Evolutionary conservation across 2,797 vertebrate genomes (phyloP).

Genomic region (Eupleurogrammus muticus): DNA sequence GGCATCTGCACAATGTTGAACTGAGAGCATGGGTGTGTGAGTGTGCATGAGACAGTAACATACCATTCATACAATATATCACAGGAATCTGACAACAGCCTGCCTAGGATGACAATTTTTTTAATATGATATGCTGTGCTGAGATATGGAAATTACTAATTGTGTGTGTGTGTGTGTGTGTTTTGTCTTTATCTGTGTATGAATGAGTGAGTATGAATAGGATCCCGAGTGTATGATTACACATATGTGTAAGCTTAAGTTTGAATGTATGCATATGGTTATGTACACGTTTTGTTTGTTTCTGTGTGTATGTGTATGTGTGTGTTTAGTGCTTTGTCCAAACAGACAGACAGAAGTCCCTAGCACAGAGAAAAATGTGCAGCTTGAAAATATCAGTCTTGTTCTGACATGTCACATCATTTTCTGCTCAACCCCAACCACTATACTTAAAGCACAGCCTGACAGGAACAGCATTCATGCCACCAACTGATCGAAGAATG

Average conservation of each 20-base stretch:
- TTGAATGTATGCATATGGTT: constrained; percentile 18
- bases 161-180: background rate
- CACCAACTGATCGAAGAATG: constrained; percentile 15
- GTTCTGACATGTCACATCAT: constrained; percentile 77
- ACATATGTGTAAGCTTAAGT: constrained; percentile 21
- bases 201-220: constrained; percentile 43
- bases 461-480: constrained; percentile 33
- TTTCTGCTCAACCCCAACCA: constrained; percentile 60
- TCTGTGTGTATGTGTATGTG: constrained; percentile 22
- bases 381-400: constrained; percentile 74
- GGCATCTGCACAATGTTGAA: background rate
- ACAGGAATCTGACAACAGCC: constrained; percentile 3
- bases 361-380: constrained; percentile 68
- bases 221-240: constrained; percentile 32
- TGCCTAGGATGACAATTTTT: background rate
- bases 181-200: constrained; percentile 23
- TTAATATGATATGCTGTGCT: background rate
- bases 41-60: constrained; percentile 19
- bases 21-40: constrained; percentile 7
- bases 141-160: background rate
- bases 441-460: constrained; percentile 34
- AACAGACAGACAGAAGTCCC: constrained; percentile 68
- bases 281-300: background rate
- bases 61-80: constrained; percentile 3
- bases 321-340: constrained; percentile 64